A percentile compares a stretch with the other conserved stretches of the same genome.
phyloP scores from a whole-genome alignment of 2,888 invertebrate species.

The Tenthredo notha region DNA sequence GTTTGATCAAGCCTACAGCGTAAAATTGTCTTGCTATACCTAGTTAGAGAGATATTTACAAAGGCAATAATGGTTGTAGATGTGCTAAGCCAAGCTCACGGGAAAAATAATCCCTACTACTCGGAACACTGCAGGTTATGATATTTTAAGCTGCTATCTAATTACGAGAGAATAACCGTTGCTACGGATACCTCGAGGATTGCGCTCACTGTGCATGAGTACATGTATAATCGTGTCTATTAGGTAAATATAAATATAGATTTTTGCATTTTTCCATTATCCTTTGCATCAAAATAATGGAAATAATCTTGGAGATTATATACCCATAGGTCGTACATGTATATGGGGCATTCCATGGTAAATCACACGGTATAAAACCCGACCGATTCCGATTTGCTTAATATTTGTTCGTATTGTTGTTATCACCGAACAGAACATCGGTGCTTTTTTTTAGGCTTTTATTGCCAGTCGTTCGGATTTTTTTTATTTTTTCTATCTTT shows the following conservation, averaged over 20 bases:
- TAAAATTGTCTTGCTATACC: neutral
- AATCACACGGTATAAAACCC: too few relatives aligned
- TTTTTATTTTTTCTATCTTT: too few relatives aligned
- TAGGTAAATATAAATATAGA: neutral
- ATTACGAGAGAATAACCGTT: neutral
- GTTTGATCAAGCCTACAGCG: neutral
- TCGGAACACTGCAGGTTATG: neutral
- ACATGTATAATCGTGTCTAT: neutral
- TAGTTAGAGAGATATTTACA: neutral
- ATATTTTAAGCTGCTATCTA: neutral
- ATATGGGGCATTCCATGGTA: too few relatives aligned
- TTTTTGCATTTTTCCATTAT: neutral
- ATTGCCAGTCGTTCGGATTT: too few relatives aligned
- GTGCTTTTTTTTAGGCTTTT: too few relatives aligned
- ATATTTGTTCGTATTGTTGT: too few relatives aligned
- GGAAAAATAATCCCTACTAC: neutral
- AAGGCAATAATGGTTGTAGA: neutral
- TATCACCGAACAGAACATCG: too few relatives aligned
- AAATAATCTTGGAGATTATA: neutral
- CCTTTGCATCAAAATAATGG: neutral
- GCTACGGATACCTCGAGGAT: neutral
- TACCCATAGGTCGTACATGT: too few relatives aligned
- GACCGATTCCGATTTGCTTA: too few relatives aligned
- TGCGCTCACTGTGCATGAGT: neutral
- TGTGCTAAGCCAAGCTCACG: neutral